Evolutionary conservation across 2,113 vertebrate species (phyloP).

Genomic region (Laterallus jamaicensis): DNA sequence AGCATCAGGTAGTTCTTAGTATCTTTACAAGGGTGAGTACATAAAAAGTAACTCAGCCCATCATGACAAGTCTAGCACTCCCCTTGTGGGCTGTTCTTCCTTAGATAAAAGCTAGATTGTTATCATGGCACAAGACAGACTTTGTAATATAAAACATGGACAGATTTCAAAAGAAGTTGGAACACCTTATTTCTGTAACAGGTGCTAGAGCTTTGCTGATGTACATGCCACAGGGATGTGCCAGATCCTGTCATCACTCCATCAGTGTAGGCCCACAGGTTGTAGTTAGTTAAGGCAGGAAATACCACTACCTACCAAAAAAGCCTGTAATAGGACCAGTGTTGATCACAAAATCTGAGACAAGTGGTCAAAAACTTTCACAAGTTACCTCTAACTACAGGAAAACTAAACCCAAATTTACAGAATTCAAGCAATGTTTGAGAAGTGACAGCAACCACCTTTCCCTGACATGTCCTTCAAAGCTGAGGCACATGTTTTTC

Average conservation of each 20-base stretch:
- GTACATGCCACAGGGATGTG: neutral
- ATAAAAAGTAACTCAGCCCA: neutral
- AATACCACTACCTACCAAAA: neutral
- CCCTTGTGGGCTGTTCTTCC: neutral
- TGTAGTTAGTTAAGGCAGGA: neutral
- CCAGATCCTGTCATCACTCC: neutral
- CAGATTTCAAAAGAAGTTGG: neutral
- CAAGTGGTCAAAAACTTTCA: neutral
- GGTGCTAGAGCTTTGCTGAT: neutral
- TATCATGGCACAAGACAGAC: neutral
- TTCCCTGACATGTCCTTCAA: neutral
- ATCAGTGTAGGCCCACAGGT: neutral
- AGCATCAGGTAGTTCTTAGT: neutral
- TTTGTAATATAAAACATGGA: neutral
- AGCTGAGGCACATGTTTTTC: neutral
- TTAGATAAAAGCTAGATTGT: neutral
- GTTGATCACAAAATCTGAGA: neutral
- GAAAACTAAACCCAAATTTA: neutral
- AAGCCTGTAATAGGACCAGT: neutral
- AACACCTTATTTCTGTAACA: neutral
- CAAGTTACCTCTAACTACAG: neutral
- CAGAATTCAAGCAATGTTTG: neutral
- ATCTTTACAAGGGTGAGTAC: neutral
- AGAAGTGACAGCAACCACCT: neutral
- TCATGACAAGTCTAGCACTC: neutral